Evolutionary conservation across 2,797 vertebrate species (phyloP), one percentile per base, ranked within the genome.

Genomic region (Eospalax fontanierii): DNA sequence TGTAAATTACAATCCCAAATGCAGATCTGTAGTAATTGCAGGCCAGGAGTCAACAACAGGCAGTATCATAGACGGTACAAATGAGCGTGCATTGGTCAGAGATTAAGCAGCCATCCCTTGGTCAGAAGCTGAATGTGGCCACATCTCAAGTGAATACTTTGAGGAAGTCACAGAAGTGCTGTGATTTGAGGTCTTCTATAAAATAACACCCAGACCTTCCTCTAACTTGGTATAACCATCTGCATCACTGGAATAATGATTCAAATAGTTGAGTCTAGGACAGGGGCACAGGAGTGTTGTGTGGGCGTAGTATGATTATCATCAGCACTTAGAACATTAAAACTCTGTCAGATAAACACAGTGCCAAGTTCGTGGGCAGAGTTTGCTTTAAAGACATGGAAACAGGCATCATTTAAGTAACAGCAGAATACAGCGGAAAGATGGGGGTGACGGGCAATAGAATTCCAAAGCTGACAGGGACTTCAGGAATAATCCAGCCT

Each of bases 51-150:
- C 19, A 61, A 4, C 19, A 12, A 2, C 0, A 35, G 54, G 15
- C 2, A 0, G 16, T 2, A 15, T 0, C 11, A 26, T 14, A 21
- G 4, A n/a, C 22, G 4, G 10, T 1, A 38, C 5, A 30, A 8
- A 30, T 26, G 19, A 43, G 57, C 5, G 22, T 3, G 6, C 8
- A 10, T 1, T 2, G 26, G 28, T 30, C 15, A 40, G n/a, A 33
- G 66, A 40, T 6, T 0, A 40, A 16, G 57, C 38, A 38, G 8
- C 28, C 5, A 6, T 4, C 24, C 15, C 26, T 9, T 30, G 3
- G 10, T 50, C 22, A 18, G 66, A 63, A 79, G 2, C 19, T 12
- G 5, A 66, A 8, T 16, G 30, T 35, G 1, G 28, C 4, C 2
- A 63, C 63, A 50, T 3, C 38, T 7, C 66, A 24, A 50, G 4